A percentile compares a stretch with the other conserved stretches of the same genome.
phyloP scores from a whole-genome alignment of 2,888 invertebrate species.

The Tipula lateralis region DNA sequence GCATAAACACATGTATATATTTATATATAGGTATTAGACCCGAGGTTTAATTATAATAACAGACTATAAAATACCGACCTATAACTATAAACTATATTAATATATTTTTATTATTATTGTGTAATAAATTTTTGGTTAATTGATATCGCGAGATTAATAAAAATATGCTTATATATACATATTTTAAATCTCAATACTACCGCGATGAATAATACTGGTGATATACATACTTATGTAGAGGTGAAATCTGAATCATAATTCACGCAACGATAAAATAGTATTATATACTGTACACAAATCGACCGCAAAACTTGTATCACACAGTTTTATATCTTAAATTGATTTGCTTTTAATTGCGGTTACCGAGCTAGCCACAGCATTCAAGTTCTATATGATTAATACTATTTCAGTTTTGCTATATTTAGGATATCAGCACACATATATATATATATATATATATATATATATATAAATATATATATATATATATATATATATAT shows the following conservation, averaged over 20 bases:
- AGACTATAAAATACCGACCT: not conserved
- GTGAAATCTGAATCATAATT: not conserved
- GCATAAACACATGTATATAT: not conserved
- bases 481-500: too few species aligned
- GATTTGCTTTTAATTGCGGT: constrained; percentile 24
- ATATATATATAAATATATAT: too few species aligned
- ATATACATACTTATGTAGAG: not conserved
- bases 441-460: not conserved
- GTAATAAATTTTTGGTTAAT: not conserved
- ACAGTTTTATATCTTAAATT: not conserved
- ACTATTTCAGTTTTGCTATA: not conserved
- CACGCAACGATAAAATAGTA: not conserved
- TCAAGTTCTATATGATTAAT: not conserved
- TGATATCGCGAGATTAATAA: not conserved
- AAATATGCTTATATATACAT: not conserved
- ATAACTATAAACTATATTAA: not conserved
- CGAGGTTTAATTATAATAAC: not conserved
- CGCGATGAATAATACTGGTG: not conserved
- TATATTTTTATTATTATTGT: not conserved
- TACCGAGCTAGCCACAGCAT: not conserved
- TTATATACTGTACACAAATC: not conserved
- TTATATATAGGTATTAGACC: not conserved
- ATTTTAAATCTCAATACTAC: not conserved
- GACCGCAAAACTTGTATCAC: constrained; percentile 1
- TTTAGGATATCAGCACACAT: not conserved